Base-by-base conservation (phyloP, 2,888 invertebrate genomes). In the Geotrupes spiniger region DNA sequence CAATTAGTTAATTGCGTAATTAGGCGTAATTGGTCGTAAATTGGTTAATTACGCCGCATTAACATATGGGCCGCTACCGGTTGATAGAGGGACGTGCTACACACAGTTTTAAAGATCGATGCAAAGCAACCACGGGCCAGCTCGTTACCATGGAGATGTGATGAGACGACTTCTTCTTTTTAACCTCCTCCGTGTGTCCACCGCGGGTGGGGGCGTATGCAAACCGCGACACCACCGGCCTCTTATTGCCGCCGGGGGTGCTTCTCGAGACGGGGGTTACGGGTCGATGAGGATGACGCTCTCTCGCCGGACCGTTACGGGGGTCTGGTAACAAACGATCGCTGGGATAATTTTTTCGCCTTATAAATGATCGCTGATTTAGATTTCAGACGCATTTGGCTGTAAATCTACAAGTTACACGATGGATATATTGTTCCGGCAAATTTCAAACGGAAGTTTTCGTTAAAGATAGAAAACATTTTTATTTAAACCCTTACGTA, bases 91-190 rank as follows among this genome's bases (percentile, higher is more conserved):
- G 62, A 58, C 60, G 66, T 62, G 57, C 58, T 55, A 58, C 59
- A 58, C 61, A 61, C 63, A 71, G 71, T 73, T 73, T 73, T 73
- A 73, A 73, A 72, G 73, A 73, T 73, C 73, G 72, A 73, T 73
- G 73, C 72, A 73, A 73, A 73, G 72, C 72, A 73, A 70, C 70
- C 69, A 70, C 70, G 70, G 73, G 72, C 70, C 68, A 72, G 72
- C 73, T 73, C 73, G 73, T 73, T 73, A 73, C 74, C 73, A 73
- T 73, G 74, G 74, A 68, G 73, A 73, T 74, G 73, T 73, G 74
- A 71, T 71, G 71, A 73, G 72, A 71, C 69, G 69, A 70, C 72
- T 72, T 72, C 71, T 73, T 72, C 72, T 72, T 73, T 73, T 73
- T 73, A 73, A 72, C 72, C 73, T 71, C 65, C 69, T 70, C 65